phyloP scores from a whole-genome alignment of 1,140 invertebrate species.

The Penaeus indicus region DNA sequence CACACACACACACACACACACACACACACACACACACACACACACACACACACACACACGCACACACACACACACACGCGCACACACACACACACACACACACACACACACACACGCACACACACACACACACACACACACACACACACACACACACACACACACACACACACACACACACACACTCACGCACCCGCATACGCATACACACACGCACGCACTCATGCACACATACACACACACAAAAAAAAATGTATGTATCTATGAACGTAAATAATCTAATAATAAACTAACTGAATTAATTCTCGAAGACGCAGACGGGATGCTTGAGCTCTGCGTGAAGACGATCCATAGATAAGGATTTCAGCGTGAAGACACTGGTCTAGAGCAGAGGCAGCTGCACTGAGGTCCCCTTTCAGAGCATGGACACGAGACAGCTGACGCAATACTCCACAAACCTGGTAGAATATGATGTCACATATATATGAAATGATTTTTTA shows the following conservation, averaged over 20 bases:
- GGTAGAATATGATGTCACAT: not conserved
- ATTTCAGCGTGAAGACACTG: constrained; percentile 51
- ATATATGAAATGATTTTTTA: not conserved
- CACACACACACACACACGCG: not conserved
- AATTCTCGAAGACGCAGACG: constrained; percentile 42
- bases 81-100: constrained; percentile 4
- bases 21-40: constrained; percentile 1
- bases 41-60: not conserved
- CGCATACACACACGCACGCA: not conserved
- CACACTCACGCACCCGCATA: not conserved
- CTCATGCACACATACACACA: not conserved
- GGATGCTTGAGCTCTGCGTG: constrained; percentile 50
- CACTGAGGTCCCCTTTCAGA: constrained; percentile 31
- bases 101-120: constrained; percentile 1
- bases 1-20: constrained; percentile 6
- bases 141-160: constrained; percentile 4
- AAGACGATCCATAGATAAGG: constrained; percentile 45
- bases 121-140: constrained; percentile 1
- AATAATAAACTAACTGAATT: constrained; percentile 33
- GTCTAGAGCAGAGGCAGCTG: constrained; percentile 43
- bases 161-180: constrained; percentile 5
- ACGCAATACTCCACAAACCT: constrained; percentile 52
- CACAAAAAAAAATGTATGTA: not conserved
- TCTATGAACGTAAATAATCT: not conserved
- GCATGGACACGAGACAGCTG: constrained; percentile 47